Evolutionary conservation across 92 coral and sea anemone species (phyloP), one percentile per base, ranked within the genome.

Genomic region (Palythoa caribaeorum): DNA sequence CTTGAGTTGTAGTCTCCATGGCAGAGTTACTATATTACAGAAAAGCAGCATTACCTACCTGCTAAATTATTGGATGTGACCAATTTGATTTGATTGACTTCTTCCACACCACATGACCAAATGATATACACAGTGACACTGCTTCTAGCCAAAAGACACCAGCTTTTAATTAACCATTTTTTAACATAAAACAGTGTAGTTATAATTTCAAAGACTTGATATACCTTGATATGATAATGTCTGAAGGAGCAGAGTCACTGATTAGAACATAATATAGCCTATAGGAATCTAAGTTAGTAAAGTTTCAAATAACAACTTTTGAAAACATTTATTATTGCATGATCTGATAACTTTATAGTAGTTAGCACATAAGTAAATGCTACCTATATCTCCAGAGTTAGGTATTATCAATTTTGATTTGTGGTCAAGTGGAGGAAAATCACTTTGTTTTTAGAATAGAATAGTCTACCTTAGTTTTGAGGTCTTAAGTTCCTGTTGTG

Each of bases 11-110:
- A 73, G 78, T 73, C 15, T 73, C 78, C 78, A 39, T 17, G 9
- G 78, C 53, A 73, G 78, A 73, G 78, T 73, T 73, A 73, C 78
- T 38, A 35, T 73, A 73, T 38, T 73, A 73, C 78, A 73, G 78
- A 73, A 73, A 73, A 38, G 15, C 19, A 73, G 78, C 78, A 39
- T 40, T 7, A 15, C 36, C 78, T 40, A 55, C 54, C 78, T 73
- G 78, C 54, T 38, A 73, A 39, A 73, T 73, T 73, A 40, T 73
- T 73, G 78, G 78, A 73, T 73, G 78, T 28, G 36, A 15, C 55
- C 15, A 28, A 28, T 28, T 28, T 28, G 28, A 40, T 73, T 55
- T 10, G 55, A 73, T 2, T 15, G 54, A 28, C 78, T 73, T 73
- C 78, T 73, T 73, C 78, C 21, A 73, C 57, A 73, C 78, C 53